Base-by-base conservation (phyloP, 1,140 invertebrate genomes). In the Aricia agestis region DNA sequence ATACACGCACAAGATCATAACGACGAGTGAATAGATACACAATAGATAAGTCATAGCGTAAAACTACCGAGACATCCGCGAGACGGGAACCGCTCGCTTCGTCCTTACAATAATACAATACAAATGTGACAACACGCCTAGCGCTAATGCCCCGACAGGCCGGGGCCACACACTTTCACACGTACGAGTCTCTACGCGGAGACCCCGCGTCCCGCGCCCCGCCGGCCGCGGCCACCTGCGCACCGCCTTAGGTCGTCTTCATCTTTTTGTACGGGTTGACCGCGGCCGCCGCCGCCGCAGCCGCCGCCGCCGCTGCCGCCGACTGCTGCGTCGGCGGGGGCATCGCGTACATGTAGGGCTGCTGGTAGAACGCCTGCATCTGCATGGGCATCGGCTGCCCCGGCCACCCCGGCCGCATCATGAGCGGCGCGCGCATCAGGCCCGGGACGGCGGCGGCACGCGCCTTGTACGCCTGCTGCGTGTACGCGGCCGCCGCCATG, bases 201-300 rank as follows among this genome's bases (percentile, higher is more conserved):
- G 87, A 85, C 86, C 85, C 89, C 86, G 87, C 87, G 79, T 83
- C 83, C 82, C 85, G 84, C 82, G 82, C 84, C 85, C 84, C 85
- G 78, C 84, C 83, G 82, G 77, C 81, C 85, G 80, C 78, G 79
- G 76, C 69, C 71, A 73, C 72, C 74, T 72, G 76, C 80, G 80
- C 79, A 74, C 76, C 74, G 69, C 73, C 89, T 94, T 96, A 97
- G 80, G 95, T 96, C 74, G 96, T 97, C 93, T 97, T 97, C 94
- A 97, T 95, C 92, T 97, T 97, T 90, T 97, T 97, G 87, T 96
- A 97, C 31, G 96, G 96, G 81, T 96, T 96, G 83, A 95, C 94
- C 32, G 94, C 90, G 63, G 93, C 89, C 66, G 94, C 89, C 67
- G 93, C 91, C 71, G 93, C 92, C 1, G 92, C 91, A 4, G 90